Conservation (phyloP, 2,113 vertebrate species). For the Ailurus styani region DNA sequence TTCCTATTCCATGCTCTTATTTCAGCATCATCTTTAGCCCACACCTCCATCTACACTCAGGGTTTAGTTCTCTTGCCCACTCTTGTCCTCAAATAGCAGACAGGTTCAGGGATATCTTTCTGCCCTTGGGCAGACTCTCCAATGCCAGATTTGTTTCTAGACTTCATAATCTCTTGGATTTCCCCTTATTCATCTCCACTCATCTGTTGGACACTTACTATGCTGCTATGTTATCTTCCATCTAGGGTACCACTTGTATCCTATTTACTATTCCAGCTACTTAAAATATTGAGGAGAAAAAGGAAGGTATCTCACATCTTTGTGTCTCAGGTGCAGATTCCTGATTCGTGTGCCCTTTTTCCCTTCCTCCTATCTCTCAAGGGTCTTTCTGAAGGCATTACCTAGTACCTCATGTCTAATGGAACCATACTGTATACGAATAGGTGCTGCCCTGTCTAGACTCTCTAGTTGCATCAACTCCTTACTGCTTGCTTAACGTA, state of each 20-base stretch:
- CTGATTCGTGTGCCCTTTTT: background rate
- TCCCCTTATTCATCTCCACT: background rate
- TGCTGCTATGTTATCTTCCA: background rate
- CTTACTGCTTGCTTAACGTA: background rate
- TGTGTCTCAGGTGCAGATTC: background rate
- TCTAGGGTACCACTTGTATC: background rate
- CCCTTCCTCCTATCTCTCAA: background rate
- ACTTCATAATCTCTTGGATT: background rate
- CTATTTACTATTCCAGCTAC: background rate
- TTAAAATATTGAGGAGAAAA: background rate
- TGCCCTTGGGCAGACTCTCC: background rate
- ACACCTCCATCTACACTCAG: background rate
- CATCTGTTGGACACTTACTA: background rate
- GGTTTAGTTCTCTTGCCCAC: background rate
- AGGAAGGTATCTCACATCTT: background rate
- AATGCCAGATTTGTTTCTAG: background rate
- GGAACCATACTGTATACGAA: background rate
- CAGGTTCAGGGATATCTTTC: background rate
- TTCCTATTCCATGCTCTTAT: background rate
- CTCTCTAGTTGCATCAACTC: background rate
- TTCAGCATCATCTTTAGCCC: background rate
- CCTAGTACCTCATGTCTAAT: background rate
- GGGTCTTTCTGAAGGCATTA: background rate
- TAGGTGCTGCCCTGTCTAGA: background rate
- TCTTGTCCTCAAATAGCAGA: background rate